Evolutionary conservation across 1,140 invertebrate species (phyloP).

Genomic region (Spodoptera litura): DNA sequence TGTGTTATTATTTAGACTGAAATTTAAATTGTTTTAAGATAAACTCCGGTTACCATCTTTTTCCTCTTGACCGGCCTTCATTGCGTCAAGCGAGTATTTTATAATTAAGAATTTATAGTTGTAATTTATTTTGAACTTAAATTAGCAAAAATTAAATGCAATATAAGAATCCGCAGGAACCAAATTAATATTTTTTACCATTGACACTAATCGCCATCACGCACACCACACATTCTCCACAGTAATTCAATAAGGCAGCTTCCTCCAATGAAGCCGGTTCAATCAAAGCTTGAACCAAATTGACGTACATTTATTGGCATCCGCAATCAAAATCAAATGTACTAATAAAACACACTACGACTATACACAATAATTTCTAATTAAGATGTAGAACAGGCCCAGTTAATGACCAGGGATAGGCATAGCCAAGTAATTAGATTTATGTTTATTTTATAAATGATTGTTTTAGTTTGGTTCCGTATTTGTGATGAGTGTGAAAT

Average conservation of each 20-base stretch:
- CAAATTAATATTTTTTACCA: not conserved
- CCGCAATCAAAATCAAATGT: conserved; percentile 57
- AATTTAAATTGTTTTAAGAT: too few species aligned
- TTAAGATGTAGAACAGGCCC: conserved; percentile 48
- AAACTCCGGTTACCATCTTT: too few species aligned
- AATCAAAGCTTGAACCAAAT: conserved; percentile 55
- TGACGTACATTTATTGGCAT: conserved; percentile 52
- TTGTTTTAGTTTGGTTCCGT: too few species aligned
- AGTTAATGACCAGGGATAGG: conserved; percentile 20
- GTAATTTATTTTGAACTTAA: too few species aligned
- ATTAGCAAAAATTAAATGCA: too few species aligned
- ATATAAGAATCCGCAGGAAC: too few species aligned
- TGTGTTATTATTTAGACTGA: too few species aligned
- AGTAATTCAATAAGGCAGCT: conserved; percentile 60
- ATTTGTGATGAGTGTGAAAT: too few species aligned
- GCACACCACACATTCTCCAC: conserved; percentile 34
- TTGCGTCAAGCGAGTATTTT: too few species aligned
- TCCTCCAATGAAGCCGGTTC: conserved; percentile 58
- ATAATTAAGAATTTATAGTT: too few species aligned
- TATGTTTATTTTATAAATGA: not conserved
- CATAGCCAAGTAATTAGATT: not conserved
- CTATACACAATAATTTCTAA: conserved; percentile 58
- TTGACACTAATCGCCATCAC: not conserved
- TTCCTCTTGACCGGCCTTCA: too few species aligned
- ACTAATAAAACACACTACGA: conserved; percentile 64